Conservation (phyloP, 1,140 invertebrate species). For the Leptopilina boulardi region DNA sequence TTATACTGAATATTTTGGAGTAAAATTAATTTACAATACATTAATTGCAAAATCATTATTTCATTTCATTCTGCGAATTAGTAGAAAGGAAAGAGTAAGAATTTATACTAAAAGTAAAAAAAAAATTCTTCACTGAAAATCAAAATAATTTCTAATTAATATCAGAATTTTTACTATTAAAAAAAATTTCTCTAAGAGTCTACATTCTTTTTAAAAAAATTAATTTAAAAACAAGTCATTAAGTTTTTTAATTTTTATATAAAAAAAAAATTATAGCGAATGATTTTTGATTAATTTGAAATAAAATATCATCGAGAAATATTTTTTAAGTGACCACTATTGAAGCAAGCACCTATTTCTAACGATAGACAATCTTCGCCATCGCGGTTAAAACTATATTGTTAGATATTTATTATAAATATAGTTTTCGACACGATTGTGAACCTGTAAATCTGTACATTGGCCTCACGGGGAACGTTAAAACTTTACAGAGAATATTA, state of each 20-base stretch:
- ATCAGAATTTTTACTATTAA: too few relatives aligned
- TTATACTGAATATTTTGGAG: too few relatives aligned
- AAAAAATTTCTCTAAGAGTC: too few relatives aligned
- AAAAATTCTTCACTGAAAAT: background rate
- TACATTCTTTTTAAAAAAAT: too few relatives aligned
- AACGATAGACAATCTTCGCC: conserved; percentile 49
- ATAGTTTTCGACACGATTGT: conserved; percentile 43
- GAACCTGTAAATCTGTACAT: conserved; percentile 58
- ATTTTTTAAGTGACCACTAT: conserved; percentile 6
- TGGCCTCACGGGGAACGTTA: conserved; percentile 44
- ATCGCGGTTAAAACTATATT: conserved; percentile 25
- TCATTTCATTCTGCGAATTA: background rate
- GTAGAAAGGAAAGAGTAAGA: too few relatives aligned
- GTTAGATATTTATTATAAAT: conserved; percentile 11
- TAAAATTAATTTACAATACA: too few relatives aligned
- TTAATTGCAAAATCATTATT: too few relatives aligned
- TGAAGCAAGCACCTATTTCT: conserved; percentile 27
- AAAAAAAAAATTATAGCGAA: too few relatives aligned
- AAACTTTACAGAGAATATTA: conserved; percentile 49
- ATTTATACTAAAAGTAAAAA: background rate
- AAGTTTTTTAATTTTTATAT: too few relatives aligned
- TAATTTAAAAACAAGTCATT: too few relatives aligned
- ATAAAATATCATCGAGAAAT: background rate
- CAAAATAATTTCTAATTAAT: too few relatives aligned
- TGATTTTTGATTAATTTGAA: too few relatives aligned